Conservation (phyloP, 2,113 vertebrate species). For the Limnothrissa miodon region DNA sequence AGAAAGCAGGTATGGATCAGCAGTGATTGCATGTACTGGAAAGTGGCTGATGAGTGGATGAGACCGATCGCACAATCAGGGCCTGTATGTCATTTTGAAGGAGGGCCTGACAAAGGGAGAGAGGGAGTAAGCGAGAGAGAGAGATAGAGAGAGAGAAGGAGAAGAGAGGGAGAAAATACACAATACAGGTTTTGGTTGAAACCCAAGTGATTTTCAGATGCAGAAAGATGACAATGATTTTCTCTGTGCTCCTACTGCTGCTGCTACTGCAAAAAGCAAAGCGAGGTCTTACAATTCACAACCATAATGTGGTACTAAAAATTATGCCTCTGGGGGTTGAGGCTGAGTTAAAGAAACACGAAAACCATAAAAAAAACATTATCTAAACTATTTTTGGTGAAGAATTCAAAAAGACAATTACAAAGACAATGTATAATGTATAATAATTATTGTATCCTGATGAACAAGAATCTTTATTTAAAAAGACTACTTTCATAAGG, state of each 20-base stretch:
- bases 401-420: not conserved
- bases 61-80: conserved; percentile 60
- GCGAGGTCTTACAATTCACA: not conserved
- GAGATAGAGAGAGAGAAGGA: conserved; percentile 38
- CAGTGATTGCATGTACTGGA: conserved; percentile 71
- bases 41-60: conserved; percentile 64
- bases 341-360: not conserved
- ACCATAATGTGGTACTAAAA: not conserved
- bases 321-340: not conserved
- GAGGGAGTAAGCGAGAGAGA: not conserved
- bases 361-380: not conserved
- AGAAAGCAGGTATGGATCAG: conserved; percentile 65
- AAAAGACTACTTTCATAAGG: no score
- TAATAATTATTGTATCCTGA: no score
- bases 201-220: conserved; percentile 45
- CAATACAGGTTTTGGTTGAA: conserved; percentile 34
- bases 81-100: conserved; percentile 29
- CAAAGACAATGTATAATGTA: no score
- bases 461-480: not conserved
- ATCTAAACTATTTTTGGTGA: not conserved
- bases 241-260: no score
- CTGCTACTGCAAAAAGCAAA: not conserved
- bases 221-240: conserved; percentile 46
- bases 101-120: not conserved
- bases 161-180: no score